Evolutionary conservation across 2,113 vertebrate genomes (phyloP).

Genomic region (Willisornis vidua): DNA sequence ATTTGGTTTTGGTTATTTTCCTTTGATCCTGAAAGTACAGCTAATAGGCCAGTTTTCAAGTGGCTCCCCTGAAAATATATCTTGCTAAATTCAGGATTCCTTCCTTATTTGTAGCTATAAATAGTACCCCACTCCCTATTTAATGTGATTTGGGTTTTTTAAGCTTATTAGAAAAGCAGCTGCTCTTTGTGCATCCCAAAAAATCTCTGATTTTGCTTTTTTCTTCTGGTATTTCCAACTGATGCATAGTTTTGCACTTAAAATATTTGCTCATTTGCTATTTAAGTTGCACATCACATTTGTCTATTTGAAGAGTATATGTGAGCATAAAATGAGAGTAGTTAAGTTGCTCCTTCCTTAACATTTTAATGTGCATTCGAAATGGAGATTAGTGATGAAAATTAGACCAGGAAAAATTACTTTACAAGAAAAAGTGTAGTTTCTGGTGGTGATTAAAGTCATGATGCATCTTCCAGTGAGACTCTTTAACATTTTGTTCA

Average conservation of each 20-base stretch:
- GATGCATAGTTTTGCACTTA: background rate
- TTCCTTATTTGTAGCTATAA: background rate
- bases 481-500: background rate
- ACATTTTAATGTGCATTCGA: background rate
- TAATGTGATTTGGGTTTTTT: background rate
- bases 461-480: background rate
- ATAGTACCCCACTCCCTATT: background rate
- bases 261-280: constrained; percentile 9
- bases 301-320: background rate
- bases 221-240: background rate
- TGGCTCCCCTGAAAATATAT: background rate
- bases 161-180: background rate
- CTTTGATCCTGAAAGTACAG: background rate
- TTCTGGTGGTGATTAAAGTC: background rate
- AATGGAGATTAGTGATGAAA: constrained; percentile 8
- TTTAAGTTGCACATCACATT: background rate
- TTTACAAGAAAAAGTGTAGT: background rate
- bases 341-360: background rate
- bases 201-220: background rate
- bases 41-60: background rate
- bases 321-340: background rate
- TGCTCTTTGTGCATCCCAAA: background rate
- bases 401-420: background rate
- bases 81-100: background rate
- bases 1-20: background rate